Percentiles rank a stretch among this genome's conserved stretches.
phyloP scores from a whole-genome alignment of 2,888 invertebrate genomes.

The Drosophila yooni region DNA sequence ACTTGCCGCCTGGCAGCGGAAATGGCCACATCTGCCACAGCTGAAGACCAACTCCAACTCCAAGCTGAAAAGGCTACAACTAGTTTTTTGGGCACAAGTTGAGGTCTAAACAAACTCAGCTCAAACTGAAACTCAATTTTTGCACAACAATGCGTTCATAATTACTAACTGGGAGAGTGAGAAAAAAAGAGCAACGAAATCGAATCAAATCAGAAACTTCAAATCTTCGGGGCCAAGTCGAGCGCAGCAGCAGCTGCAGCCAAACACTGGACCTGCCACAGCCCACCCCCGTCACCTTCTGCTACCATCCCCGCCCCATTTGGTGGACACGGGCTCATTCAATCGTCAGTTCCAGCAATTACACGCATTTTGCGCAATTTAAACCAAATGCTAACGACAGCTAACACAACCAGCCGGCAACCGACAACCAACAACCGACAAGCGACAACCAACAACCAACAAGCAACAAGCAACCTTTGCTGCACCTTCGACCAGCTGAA shows the following conservation, averaged over 20 bases:
- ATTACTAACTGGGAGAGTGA: slow-evolving; percentile 48
- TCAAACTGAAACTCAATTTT: slow-evolving; percentile 69
- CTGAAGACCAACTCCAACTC: slow-evolving; percentile 8
- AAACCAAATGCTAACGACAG: slow-evolving; percentile 81
- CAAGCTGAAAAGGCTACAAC: slow-evolving; percentile 9
- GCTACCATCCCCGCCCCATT: not conserved
- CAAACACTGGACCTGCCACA: slow-evolving; percentile 29
- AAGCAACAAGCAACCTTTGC: slow-evolving; percentile 73
- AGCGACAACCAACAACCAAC: slow-evolving; percentile 54
- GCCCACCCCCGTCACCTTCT: not conserved
- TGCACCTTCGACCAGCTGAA: slow-evolving; percentile 69
- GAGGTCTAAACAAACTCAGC: slow-evolving; percentile 64
- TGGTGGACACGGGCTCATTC: slow-evolving; percentile 70
- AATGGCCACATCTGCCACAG: slow-evolving; percentile 55
- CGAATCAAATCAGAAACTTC: slow-evolving; percentile 76
- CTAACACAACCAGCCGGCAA: slow-evolving; percentile 73
- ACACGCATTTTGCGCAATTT: slow-evolving; percentile 81
- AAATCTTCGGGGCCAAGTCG: slow-evolving; percentile 58
- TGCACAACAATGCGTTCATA: slow-evolving; percentile 76
- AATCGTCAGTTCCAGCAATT: slow-evolving; percentile 81
- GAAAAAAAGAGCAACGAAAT: slow-evolving; percentile 30
- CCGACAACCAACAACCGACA: slow-evolving; percentile 52
- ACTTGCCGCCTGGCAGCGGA: slow-evolving; percentile 46
- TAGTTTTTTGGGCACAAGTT: slow-evolving; percentile 53
- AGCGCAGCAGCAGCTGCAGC: slow-evolving; percentile 63